Base-by-base conservation (phyloP, 2,888 invertebrate species). In the Drosophila crucigera region DNA sequence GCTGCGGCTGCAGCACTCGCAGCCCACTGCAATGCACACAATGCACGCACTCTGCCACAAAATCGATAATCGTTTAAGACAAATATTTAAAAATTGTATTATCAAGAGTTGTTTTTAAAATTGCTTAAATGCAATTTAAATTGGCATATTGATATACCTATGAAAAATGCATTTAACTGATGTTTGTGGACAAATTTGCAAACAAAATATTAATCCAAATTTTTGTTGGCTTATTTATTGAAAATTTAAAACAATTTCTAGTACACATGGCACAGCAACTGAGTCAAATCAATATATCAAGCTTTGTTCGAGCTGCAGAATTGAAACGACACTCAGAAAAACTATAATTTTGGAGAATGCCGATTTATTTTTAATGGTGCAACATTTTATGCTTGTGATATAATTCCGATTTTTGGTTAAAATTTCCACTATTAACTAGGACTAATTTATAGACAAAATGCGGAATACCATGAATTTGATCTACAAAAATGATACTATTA, bases 1-100 rank as follows among this genome's bases (percentile, higher is more conserved):
- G 41, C 30, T 85, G 86, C 47, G 86, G 76, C 67, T 62, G 55
- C 58, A 61, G 54, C 66, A 55, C 70, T 78, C 30, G 22, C 76
- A 80, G 72, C 67, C 69, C 62, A 39, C 43, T 47, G 55, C 60
- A 61, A 53, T 59, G 41, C 49, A 58, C 52, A 71, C 76, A 65
- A 56, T 73, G 65, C 28, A 37, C n/a, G 6, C 5, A 47, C 47
- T 47, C 47, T 56, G 56, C 39, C n/a, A 30, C 39, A 56, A 56
- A 39, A 39, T 56, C 41, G 37, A 39, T 3, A 28, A 50, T 5
- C 28, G 5, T 16, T 25, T 19, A 19, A 50, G 9, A 9, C 16
- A 16, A 47, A 4, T 4, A 25, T 25, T 25, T 16, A 16, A 47
- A 47, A 4, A 47, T 43, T 43, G 1, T 2, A 43, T 43, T 11